phyloP scores from a whole-genome alignment of 2,888 invertebrate species.

The Lasioglossum figueresi region DNA sequence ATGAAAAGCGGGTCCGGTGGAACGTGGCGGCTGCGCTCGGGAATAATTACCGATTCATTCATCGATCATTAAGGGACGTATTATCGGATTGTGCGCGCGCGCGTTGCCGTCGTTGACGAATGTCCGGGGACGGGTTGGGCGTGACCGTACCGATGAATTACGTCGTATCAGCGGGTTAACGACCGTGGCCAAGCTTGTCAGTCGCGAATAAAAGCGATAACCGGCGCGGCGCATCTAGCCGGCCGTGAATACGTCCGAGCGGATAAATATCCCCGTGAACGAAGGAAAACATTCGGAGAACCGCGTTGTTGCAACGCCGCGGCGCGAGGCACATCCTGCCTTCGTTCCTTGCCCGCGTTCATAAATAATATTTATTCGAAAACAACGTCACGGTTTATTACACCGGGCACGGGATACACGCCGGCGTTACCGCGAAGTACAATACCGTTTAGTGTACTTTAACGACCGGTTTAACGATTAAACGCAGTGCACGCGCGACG shows the following conservation, averaged over 20 bases:
- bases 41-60: conserved; percentile 77
- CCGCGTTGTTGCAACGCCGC: conserved; percentile 2
- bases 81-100: conserved; percentile 63
- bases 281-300: conserved; percentile 3
- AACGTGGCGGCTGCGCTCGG: not conserved
- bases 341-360: conserved; percentile 21
- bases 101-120: conserved; percentile 61
- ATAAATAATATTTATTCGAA: conserved; percentile 66
- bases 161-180: conserved; percentile 56
- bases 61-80: conserved; percentile 76
- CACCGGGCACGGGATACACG: conserved; percentile 24
- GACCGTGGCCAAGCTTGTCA: conserved; percentile 50
- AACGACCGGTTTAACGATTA: conserved; percentile 62
- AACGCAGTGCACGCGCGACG: conserved; percentile 22
- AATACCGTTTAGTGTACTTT: conserved; percentile 54
- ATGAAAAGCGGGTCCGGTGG: conserved; percentile 49
- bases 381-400: conserved; percentile 58
- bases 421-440: conserved; percentile 33
- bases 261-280: conserved; percentile 25
- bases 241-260: conserved; percentile 17
- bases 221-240: conserved; percentile 27
- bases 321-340: conserved; percentile 19
- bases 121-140: conserved; percentile 57
- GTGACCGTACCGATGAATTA: conserved; percentile 60
- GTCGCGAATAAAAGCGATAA: conserved; percentile 58